A percentile compares a stretch with the other conserved stretches of the same genome.
Evolutionary conservation across 2,888 invertebrate genomes (phyloP).

Genomic region (Candidula unifasciata): DNA sequence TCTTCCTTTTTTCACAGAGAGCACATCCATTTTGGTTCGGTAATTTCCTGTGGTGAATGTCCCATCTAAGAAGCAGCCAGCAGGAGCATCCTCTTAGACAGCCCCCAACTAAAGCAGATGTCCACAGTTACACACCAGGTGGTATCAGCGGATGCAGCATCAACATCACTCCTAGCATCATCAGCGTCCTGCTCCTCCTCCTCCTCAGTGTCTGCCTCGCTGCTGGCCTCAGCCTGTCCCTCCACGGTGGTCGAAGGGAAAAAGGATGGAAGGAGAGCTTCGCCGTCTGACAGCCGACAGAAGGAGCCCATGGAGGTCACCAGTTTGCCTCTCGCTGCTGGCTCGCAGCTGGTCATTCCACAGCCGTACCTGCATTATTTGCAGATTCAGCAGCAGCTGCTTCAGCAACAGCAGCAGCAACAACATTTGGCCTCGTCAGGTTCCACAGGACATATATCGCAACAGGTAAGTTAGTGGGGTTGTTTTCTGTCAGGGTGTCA

Average conservation of each 20-base stretch:
- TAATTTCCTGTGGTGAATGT: conserved; percentile 21
- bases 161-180: conserved; percentile 37
- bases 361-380: conserved; percentile 67
- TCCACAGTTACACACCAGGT: conserved; percentile 40
- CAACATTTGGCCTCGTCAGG: conserved; percentile 53
- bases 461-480: background rate
- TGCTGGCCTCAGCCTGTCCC: background rate
- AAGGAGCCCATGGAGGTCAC: conserved; percentile 29
- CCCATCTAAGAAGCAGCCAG: background rate
- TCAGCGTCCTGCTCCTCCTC: conserved; percentile 16
- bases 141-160: conserved; percentile 32
- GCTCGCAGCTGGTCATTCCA: conserved; percentile 53
- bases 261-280: conserved; percentile 30
- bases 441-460: background rate
- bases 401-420: conserved; percentile 60
- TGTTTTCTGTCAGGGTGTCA: too few species aligned
- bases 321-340: conserved; percentile 9
- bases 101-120: conserved; percentile 34
- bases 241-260: background rate
- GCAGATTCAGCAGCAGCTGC: conserved; percentile 64
- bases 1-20: background rate
- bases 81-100: background rate
- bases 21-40: too few species aligned
- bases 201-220: background rate
- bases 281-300: background rate